phyloP scores from a whole-genome alignment of 1,140 invertebrate species.

The Octopus bimaculoides region DNA sequence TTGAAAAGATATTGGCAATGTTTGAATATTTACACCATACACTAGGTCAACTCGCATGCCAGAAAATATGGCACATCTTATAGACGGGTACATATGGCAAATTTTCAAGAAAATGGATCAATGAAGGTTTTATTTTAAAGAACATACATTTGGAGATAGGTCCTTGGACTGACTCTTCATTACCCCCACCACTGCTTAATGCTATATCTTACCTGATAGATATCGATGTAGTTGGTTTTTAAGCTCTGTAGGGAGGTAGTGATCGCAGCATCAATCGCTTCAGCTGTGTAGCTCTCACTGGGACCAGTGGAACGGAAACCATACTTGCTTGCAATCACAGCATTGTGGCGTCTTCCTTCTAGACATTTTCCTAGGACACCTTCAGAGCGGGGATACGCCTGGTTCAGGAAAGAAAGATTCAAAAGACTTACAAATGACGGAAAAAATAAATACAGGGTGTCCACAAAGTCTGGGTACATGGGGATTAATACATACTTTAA shows the following conservation, averaged over 20 bases:
- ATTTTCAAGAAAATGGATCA: too few relatives aligned
- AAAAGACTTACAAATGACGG: not conserved
- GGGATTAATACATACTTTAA: too few relatives aligned
- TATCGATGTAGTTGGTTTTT: conserved; percentile 48
- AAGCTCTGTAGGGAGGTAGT: conserved; percentile 39
- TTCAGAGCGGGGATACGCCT: conserved; percentile 53
- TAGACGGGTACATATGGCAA: too few relatives aligned
- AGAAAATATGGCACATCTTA: too few relatives aligned
- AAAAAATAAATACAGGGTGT: not conserved
- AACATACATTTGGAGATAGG: too few relatives aligned
- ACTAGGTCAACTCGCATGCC: too few relatives aligned
- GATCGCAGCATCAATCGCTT: conserved; percentile 48
- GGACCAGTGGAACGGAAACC: conserved; percentile 43
- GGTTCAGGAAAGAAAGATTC: not conserved
- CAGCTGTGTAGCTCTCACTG: conserved; percentile 38
- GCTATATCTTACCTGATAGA: conserved; percentile 44
- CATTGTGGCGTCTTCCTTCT: conserved; percentile 41
- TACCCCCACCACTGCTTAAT: too few relatives aligned
- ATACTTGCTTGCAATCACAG: conserved; percentile 52
- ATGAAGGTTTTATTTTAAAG: too few relatives aligned
- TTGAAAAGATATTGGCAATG: too few relatives aligned
- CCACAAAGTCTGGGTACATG: too few relatives aligned
- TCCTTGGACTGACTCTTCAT: too few relatives aligned
- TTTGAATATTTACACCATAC: too few relatives aligned
- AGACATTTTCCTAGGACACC: conserved; percentile 46